Conservation (phyloP, 2,113 vertebrate species). For the Oryzias javanicus region DNA sequence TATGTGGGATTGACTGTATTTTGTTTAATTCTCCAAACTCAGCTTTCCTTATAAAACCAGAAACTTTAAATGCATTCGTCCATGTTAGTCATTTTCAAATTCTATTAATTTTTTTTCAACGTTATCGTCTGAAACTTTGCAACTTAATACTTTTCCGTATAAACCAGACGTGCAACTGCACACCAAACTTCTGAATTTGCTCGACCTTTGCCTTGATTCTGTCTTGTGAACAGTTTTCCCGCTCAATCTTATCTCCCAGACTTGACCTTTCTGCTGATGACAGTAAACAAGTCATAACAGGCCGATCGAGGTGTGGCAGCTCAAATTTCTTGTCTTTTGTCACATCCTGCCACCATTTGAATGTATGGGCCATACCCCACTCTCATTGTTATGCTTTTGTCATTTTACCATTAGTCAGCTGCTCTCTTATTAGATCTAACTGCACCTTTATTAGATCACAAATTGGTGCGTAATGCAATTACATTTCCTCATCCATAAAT, state of each 20-base stretch:
- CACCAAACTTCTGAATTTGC: neutral
- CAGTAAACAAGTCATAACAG: neutral
- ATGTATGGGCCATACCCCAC: neutral
- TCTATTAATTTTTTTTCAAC: too few relatives aligned
- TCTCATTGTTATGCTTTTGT: neutral
- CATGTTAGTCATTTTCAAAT: too few relatives aligned
- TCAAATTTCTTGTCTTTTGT: neutral
- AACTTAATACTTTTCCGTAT: too few relatives aligned
- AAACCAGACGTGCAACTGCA: too few relatives aligned
- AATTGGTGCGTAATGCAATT: constrained; percentile 4
- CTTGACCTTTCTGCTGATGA: neutral
- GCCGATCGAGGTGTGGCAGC: neutral
- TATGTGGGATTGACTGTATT: too few relatives aligned
- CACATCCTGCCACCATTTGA: too few relatives aligned
- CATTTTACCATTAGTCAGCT: neutral
- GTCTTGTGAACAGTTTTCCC: neutral
- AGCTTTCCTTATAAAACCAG: too few relatives aligned
- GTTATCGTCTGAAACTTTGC: too few relatives aligned
- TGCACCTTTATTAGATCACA: neutral
- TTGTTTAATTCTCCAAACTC: too few relatives aligned
- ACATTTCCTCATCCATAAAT: constrained; percentile 28
- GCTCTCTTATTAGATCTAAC: neutral
- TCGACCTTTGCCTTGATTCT: neutral
- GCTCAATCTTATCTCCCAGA: neutral
- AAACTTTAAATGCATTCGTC: too few relatives aligned